Evolutionary conservation across 2,113 vertebrate species (phyloP).

Genomic region (Myotis lucifugus): DNA sequence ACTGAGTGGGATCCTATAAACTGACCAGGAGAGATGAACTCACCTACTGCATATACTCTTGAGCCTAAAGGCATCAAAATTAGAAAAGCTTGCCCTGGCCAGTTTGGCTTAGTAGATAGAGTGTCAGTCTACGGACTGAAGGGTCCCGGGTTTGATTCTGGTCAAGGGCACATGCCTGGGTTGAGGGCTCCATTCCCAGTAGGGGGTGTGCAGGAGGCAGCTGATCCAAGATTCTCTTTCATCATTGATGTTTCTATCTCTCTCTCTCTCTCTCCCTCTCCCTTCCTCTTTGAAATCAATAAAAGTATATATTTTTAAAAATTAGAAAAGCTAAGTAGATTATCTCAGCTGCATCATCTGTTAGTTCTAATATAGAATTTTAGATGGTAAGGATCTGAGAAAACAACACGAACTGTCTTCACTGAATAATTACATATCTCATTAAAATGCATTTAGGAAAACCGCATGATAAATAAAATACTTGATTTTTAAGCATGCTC

Average conservation of each 20-base stretch:
- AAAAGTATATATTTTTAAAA: neutral
- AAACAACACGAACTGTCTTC: neutral
- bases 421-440: neutral
- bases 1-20: slow-evolving; percentile 37
- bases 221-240: too few relatives aligned
- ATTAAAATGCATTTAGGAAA: neutral
- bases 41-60: neutral
- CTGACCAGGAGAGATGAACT: slow-evolving; percentile 17
- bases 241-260: too few relatives aligned
- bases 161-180: too few relatives aligned
- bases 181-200: too few relatives aligned
- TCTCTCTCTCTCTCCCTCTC: too few relatives aligned
- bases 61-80: neutral
- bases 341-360: neutral
- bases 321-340: slow-evolving; percentile 29
- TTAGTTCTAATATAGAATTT: slow-evolving; percentile 2
- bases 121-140: too few relatives aligned
- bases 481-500: neutral
- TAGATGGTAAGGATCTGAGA: neutral
- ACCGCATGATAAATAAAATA: neutral
- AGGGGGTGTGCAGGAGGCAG: too few relatives aligned
- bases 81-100: neutral
- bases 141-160: too few relatives aligned
- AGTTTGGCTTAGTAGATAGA: too few relatives aligned
- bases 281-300: too few relatives aligned